Evolutionary conservation across 2,113 vertebrate genomes (phyloP).

Genomic region (Trichechus manatus): DNA sequence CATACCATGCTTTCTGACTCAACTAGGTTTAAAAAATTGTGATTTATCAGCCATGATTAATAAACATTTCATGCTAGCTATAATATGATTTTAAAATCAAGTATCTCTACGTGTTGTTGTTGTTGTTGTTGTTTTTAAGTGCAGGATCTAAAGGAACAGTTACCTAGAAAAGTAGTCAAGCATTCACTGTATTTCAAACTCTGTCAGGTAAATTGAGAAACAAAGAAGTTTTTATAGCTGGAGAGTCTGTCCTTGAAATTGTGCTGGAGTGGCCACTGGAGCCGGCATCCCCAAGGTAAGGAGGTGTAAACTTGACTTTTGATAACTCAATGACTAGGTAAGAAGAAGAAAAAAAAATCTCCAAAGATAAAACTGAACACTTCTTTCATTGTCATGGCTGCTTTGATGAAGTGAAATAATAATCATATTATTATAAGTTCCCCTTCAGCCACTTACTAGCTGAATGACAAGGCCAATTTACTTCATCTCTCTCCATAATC

Average conservation of each 20-base stretch:
- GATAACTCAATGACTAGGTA: not conserved
- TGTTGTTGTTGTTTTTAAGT: slow-evolving; percentile 37
- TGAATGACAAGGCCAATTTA: not conserved
- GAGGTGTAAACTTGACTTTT: not conserved
- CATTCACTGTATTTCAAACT: not conserved
- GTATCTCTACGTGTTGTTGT: slow-evolving; percentile 35
- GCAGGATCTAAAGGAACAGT: slow-evolving; percentile 54
- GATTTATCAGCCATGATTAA: slow-evolving; percentile 78
- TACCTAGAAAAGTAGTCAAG: slow-evolving; percentile 33
- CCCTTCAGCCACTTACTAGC: not conserved
- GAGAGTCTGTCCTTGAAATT: not conserved
- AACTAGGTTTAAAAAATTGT: slow-evolving; percentile 78
- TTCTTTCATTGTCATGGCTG: not conserved
- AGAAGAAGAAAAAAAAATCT: not conserved
- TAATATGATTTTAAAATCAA: slow-evolving; percentile 76
- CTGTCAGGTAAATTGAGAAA: not conserved
- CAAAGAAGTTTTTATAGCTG: not conserved
- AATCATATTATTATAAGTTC: not conserved
- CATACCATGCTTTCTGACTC: slow-evolving; percentile 69
- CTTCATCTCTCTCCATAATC: not conserved
- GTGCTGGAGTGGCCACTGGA: not conserved
- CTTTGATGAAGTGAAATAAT: not conserved
- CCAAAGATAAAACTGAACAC: not conserved
- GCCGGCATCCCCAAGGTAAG: not conserved
- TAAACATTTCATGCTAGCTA: slow-evolving; percentile 81